phyloP scores from a whole-genome alignment of 2,797 vertebrate genomes.

The Cephalopachus bancanus region DNA sequence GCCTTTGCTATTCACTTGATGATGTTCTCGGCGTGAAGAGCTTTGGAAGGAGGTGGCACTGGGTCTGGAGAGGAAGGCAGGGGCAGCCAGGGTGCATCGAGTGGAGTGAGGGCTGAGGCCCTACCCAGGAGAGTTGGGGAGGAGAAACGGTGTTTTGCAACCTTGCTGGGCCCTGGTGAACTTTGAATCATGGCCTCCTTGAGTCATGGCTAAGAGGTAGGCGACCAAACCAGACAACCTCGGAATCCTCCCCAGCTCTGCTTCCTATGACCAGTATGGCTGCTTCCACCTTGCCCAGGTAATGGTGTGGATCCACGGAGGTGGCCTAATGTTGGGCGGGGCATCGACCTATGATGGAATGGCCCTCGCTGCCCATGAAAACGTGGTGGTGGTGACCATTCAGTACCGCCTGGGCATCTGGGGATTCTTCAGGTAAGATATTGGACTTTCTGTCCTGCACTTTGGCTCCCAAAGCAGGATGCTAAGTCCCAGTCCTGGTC shows the following conservation, averaged over 20 bases:
- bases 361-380: conserved; percentile 89
- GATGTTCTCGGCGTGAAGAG: background rate
- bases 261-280: background rate
- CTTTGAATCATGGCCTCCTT: background rate
- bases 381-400: conserved; percentile 90
- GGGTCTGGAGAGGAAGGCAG: background rate
- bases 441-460: background rate
- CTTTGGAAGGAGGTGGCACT: background rate
- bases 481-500: background rate
- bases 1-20: background rate
- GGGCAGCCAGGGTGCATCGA: too few relatives aligned
- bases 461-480: rapidly evolving
- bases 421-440: conserved; percentile 91
- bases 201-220: background rate
- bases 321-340: conserved; percentile 86
- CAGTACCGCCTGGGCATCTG: conserved; percentile 92
- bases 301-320: conserved; percentile 93
- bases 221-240: rapidly evolving
- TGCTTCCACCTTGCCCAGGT: conserved; percentile 83
- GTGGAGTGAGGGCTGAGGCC: background rate
- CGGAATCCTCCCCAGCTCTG: background rate
- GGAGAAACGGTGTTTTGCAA: background rate
- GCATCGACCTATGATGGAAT: conserved; percentile 89
- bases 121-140: rapidly evolving
- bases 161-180: rapidly evolving